These are phyloP conservation scores for Psittacula derbiana DNA, from an alignment of 2,797 vertebrate genomes.

Conservation along the genomic window DNA sequence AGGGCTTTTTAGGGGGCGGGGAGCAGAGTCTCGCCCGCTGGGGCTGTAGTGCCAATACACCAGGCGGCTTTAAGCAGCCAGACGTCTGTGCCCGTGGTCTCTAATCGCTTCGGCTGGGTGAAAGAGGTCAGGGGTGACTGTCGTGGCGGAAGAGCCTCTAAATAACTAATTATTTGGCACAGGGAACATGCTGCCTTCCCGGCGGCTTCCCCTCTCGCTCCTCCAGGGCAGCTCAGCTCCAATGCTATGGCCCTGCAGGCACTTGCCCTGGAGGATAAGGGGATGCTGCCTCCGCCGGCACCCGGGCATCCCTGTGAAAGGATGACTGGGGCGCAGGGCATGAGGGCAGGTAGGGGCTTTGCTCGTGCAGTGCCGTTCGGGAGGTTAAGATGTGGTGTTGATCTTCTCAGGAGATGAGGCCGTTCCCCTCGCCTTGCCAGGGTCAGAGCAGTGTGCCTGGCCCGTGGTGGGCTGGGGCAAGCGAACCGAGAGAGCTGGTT, in stretches of 20 bases:
- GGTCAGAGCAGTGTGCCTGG: fast-evolving
- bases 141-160: conserved; percentile 17
- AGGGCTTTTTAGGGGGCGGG: conserved; percentile 33
- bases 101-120: conserved; percentile 35
- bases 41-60: conserved; percentile 2
- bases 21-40: neutral
- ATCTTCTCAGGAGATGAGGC: neutral
- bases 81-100: conserved; percentile 26
- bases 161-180: conserved; percentile 48
- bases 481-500: neutral
- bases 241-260: fast-evolving
- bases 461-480: neutral
- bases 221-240: neutral
- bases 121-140: conserved; percentile 52
- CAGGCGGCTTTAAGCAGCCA: conserved; percentile 24
- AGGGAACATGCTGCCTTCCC: neutral
- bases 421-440: neutral
- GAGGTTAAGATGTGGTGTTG: fast-evolving
- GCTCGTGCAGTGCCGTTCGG: fast-evolving
- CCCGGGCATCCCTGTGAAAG: fast-evolving
- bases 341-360: neutral
- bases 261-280: neutral
- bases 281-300: neutral
- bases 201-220: neutral
- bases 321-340: fast-evolving